Evolutionary conservation across 2,113 vertebrate species (phyloP), one percentile per base, ranked within the genome.

Genomic region (Patagioenas fasciata): DNA sequence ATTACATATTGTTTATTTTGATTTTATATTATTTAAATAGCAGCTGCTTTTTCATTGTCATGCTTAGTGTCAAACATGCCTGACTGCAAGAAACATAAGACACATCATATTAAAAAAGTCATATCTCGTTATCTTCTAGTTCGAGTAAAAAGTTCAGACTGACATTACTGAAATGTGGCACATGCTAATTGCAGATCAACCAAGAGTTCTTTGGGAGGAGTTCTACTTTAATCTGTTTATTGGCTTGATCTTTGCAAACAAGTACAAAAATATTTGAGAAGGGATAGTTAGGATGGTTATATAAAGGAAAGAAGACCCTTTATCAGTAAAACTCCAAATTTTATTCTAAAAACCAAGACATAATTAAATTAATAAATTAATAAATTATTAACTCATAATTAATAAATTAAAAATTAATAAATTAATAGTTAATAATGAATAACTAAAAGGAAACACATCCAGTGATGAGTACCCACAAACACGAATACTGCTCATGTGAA

Each of bases 141-240:
- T 58, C 70, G 31, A 77, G 4, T 40, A 44, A 77, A 85, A 82
- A 15, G 5, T 77, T 83, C 56, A 65, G 53, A 73, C 15, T 69
- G 70, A 82, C n/a, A 61, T 73, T 91, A 61, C 58, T 90, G 85
- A 72, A 92, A 47, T 47, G 36, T 85, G 85, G 69, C 88, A 89
- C n/a, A 38, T 6, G 2, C 9, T 89, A 71, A 91, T 65, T 0
- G 0, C 25, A 88, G 90, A 82, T 77, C 81, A 88, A 91, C 44
- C n/a, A 72, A 85, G 31, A 80, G 16, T 28, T 91, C 40, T 36
- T 58, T 86, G 42, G 60, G 92, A 85, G 38, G 21, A 70, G 4
- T 5, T 62, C 10, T 47, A 73, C 56, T 90, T 92, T 74, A 74
- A 87, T 81, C 47, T 73, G 60, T 84, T 95, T 60, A 36, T 57